Base-by-base conservation (phyloP, 2,113 vertebrate genomes). In the Dromiciops gliroides region DNA sequence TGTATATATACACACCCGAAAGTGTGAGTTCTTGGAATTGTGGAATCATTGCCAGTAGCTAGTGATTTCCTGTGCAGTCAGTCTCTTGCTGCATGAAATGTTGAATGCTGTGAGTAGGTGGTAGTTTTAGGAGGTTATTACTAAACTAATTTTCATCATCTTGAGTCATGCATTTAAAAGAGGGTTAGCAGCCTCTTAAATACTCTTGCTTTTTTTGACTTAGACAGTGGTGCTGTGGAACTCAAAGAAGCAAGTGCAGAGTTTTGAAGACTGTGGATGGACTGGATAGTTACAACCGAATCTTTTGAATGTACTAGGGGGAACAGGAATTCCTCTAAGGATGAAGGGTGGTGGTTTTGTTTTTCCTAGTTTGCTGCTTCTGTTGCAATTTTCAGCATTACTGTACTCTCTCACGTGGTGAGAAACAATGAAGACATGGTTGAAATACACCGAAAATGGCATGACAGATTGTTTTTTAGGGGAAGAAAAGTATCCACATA, bases 71-170 rank as follows among this genome's bases (percentile, higher is more conserved):
- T 96, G 95, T 91, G 97, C 98, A 94, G 98, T 94, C 94, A 89
- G 91, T 94, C 11, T 24, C 93, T 97, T 89, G 94, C 98, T 97
- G 60, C 94, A 92, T 96, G 97, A 96, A 96, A 83, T 28, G 0
- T 96, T 97, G 49, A 94, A 94, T 92, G 97, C 95, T 97, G 98
- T 98, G 98, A 99, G 99, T 98, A 98, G 98, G 98, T 98, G 98
- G 98, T 97, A 97, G 97, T 98, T 95, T 93, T 98, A 95, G 98
- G 97, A 98, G 97, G 93, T 97, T 95, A 96, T 98, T 98, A 98
- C 97, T 98, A 97, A 98, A 97, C 97, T 97, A 8, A 26, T 96
- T 97, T 92, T 96, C 95, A 94, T 97, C 95, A 49, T 93, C 98
- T 98, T 95, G 97, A 98, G 96, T 98, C 92, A 93, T 96, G 96